Conservation (phyloP, 2,797 vertebrate genomes). For the Cheirogaleus major region DNA sequence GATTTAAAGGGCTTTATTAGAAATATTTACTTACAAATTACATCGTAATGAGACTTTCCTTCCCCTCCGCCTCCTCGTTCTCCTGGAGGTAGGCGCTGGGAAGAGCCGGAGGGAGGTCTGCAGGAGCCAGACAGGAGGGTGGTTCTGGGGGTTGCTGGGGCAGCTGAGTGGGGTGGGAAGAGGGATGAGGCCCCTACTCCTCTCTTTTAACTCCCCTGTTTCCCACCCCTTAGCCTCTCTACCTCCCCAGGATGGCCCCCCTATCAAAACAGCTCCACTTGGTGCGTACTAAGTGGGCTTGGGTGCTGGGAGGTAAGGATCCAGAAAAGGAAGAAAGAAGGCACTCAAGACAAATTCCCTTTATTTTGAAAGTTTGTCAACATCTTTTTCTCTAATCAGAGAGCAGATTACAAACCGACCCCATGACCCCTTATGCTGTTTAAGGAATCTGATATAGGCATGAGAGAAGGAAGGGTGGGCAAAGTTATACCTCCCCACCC, state of each 20-base stretch:
- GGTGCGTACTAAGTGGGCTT: background rate
- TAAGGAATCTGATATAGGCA: background rate
- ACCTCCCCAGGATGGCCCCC: background rate
- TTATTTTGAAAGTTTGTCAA: background rate
- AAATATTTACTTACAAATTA: conserved; percentile 62
- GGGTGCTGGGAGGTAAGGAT: background rate
- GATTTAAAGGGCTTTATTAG: conserved; percentile 57
- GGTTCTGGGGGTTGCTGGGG: background rate
- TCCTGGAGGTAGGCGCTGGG: background rate
- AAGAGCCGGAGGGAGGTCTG: background rate
- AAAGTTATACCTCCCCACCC: background rate
- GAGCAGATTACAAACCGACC: background rate
- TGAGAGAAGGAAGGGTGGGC: background rate
- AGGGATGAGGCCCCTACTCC: background rate
- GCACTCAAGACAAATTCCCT: background rate
- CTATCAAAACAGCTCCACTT: background rate
- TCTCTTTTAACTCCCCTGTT: background rate
- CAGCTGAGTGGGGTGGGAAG: too few species aligned
- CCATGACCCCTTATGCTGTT: background rate
- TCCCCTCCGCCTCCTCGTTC: background rate
- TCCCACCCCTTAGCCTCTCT: background rate
- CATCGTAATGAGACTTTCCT: background rate
- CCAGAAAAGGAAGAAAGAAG: background rate
- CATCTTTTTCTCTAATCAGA: background rate
- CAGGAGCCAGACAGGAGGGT: background rate